These are phyloP conservation scores for Drosophila tripunctata DNA, from an alignment of 2,888 invertebrate species.

Conservation along the genomic window DNA sequence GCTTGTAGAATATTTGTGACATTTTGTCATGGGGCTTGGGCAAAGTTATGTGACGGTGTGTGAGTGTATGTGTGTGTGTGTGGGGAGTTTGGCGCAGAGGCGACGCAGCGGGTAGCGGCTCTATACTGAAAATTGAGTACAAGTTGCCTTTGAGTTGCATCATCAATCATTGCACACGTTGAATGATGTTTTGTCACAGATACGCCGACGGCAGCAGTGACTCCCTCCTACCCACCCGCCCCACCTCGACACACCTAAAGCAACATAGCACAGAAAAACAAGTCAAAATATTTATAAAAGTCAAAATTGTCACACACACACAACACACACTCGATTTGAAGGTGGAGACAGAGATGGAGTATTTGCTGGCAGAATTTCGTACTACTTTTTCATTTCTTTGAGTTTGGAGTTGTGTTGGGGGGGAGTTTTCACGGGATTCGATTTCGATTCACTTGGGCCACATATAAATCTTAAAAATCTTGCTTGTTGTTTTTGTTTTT, in stretches of 20 bases:
- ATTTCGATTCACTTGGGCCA: conserved; percentile 70
- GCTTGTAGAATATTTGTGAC: conserved; percentile 80
- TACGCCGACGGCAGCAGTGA: conserved; percentile 63
- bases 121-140: conserved; percentile 78
- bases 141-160: conserved; percentile 79
- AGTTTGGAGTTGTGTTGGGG: conserved; percentile 2
- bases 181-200: conserved; percentile 80
- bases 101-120: conserved; percentile 29
- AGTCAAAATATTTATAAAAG: conserved; percentile 81
- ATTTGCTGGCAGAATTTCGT: conserved; percentile 27
- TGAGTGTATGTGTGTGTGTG: conserved; percentile 20
- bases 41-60: conserved; percentile 34
- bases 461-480: conserved; percentile 66
- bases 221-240: conserved; percentile 11
- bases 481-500: conserved; percentile 11
- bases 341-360: conserved; percentile 36
- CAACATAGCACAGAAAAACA: conserved; percentile 42
- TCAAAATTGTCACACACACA: conserved; percentile 74
- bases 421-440: conserved; percentile 59
- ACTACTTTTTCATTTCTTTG: conserved; percentile 12
- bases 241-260: not conserved
- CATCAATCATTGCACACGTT: conserved; percentile 79
- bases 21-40: conserved; percentile 70
- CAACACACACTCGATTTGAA: not conserved
- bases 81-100: conserved; percentile 6